Base-by-base conservation (phyloP, 2,888 invertebrate genomes). In the Xanthia icteritia region DNA sequence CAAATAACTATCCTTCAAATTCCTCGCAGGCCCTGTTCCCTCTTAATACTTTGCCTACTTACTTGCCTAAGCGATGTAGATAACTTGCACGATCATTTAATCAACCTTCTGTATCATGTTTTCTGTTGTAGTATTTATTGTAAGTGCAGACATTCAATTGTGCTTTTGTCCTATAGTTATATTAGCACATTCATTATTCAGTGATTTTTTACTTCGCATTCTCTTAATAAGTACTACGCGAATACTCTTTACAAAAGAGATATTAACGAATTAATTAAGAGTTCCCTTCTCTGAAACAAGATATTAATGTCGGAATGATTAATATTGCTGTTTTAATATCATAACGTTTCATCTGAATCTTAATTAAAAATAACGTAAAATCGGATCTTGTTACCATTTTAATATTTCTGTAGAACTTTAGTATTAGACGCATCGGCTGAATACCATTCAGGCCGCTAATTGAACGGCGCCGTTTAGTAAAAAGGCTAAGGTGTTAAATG, bases 321-420 rank as follows among this genome's bases (percentile, higher is more conserved):
- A 74, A 66, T 80, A 70, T 61, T 61, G 45, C 69, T 80, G 4
- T 69, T 65, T 74, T 74, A 70, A 66, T 42, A 80, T 56, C 48
- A 39, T 58, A 66, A 61, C 48, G 56, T 66, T 79, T 66, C 23
- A 70, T 56, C 65, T 70, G 56, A 65, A 79, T 61, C 31, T 61
- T 48, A 74, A 79, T 80, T 65, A 70, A 56, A 72, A 74, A 61
- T 54, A 61, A 61, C 17, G 39, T 61, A 42, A 23, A 20, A 61
- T 70, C 6, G 42, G 31, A 79, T 68, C 27, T 69, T 65, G 23
- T 60, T 48, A 61, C 13, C 54, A 60, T 45, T 77, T 66, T 39
- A 56, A 51, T 64, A 31, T 67, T 67, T 9, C 51, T 23, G 23
- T 58, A 39, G 23, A 79, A 54, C 6, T 51, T 51, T 51, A 51